Evolutionary conservation across 2,888 invertebrate genomes (phyloP), one percentile per base, ranked within the genome.

Genomic region (Parapristionchus giblindavisi): DNA sequence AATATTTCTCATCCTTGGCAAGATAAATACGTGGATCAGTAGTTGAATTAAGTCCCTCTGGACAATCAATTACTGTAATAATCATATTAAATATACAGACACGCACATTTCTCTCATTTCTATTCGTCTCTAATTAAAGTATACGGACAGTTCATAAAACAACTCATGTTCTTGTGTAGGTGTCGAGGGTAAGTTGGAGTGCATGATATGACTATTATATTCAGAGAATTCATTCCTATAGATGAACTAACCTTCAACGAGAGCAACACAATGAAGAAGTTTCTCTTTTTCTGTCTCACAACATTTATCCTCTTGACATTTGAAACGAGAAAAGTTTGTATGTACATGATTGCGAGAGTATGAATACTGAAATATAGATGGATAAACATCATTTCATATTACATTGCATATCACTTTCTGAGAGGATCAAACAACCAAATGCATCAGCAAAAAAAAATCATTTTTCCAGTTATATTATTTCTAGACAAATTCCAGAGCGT

Each of bases 241-340:
- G 21, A 48, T 14, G 48, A 21, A 48, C 51, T 5, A 32, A 66
- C 66, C 66, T 36, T 66, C 66, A 4, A 66, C 66, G 3, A 66
- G 66, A 1, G 66, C 66, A 5, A 66, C 66, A n/a, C 66, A 66
- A 32, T 32, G 11, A 11, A 66, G 32, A 17, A 32, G 48, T 34
- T 66, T 51, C 21, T 2, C 21, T n/a, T 32, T 4, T 29, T 66
- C 66, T n/a, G 66, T 66, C 3, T 32, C 66, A 51, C 66, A 66
- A 36, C 66, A 66, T 8, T 2, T 21, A 2, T 5, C n/a, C 3
- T 3, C 29, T n/a, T n/a, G n/a, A n/a, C n/a, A n/a, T n/a, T n/a
- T n/a, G 48, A 48, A 14, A 21, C 48, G 21, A 48, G 14, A 48
- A 11, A 21, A 48, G 21, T 21, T 11, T 14, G 21, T 48, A 14